phyloP scores from a whole-genome alignment of 2,797 vertebrate genomes.

The Podargus strigoides region DNA sequence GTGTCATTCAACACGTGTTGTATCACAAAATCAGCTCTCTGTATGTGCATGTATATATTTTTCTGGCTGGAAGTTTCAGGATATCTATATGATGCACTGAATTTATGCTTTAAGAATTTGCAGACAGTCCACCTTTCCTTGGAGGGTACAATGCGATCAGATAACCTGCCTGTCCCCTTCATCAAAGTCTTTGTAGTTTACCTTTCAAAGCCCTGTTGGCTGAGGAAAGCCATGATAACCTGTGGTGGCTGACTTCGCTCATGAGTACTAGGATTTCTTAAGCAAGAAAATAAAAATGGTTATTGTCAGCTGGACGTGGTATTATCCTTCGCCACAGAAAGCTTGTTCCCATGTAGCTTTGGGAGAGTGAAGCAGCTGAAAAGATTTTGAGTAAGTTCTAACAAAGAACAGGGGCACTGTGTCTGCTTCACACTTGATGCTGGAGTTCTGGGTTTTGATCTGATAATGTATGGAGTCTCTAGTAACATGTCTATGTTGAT shows the following conservation, averaged over 20 bases:
- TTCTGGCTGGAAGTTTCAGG: background rate
- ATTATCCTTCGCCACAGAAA: background rate
- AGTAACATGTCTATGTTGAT: background rate
- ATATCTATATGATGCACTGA: background rate
- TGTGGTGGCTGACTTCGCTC: background rate
- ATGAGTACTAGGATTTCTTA: background rate
- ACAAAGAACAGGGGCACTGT: background rate
- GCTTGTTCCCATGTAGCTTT: too few species aligned
- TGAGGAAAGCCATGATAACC: background rate
- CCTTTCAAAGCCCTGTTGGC: background rate
- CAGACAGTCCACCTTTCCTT: background rate
- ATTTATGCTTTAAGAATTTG: background rate
- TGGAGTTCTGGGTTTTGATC: background rate
- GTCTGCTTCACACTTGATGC: background rate
- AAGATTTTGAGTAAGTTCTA: background rate
- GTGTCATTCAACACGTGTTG: background rate
- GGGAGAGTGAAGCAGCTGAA: background rate
- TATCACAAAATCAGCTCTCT: background rate
- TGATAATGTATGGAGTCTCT: background rate
- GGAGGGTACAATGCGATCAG: accelerated
- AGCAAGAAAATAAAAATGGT: background rate
- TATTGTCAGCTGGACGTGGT: background rate
- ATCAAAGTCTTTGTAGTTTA: background rate
- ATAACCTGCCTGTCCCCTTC: background rate
- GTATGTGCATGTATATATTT: background rate